Evolutionary conservation across 92 coral and sea anemone genomes (phyloP), one percentile per base, ranked within the genome.

Genomic region (Parazoanthus swiftii): DNA sequence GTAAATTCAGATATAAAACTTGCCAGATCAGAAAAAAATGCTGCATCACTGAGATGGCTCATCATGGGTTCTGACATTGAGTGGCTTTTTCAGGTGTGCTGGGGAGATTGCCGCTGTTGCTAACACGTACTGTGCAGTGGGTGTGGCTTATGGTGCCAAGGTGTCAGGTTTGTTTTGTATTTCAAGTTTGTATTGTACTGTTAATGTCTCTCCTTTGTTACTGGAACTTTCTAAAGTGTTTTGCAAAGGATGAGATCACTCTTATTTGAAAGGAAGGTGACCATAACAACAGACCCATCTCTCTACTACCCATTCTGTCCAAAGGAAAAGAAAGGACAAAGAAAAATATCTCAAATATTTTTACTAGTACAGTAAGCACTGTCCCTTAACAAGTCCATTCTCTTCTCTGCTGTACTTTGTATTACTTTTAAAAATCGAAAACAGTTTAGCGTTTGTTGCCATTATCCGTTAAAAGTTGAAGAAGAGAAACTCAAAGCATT

Each of bases 21-120:
- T 4, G 10, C 50, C 50, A 46, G 50, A 46, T 46, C 50, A 46
- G 50, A 46, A 46, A 8, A 43, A 2, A 46, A 51, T 51, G 58
- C 16, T 72, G 37, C 42, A 10, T 29, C 38, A 72, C 39, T 0
- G 42, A 39, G 42, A 39, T n/a, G 3, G 37, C 11, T 21, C 11
- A 35, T n/a, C 33, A 5, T 0, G 42, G 39, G 1, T 20, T 6
- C 67, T 6, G 5, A 56, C 21, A 33, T 3, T 44, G 74, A 68
- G n/a, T 68, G 43, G 42, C 11, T 67, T 67, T 79, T 66, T 48
- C 77, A 94, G 98, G 86, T 96, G 99, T 95, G 99, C 99, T 43
- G 99, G 99, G 46, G 99, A 96, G 90, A 96, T 96, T 20, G 99
- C 99, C n/a, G 99, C 99, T 29, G 99, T 96, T 5, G 98, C 99